phyloP scores from a whole-genome alignment of 1,140 invertebrate species.

The Drosophila mojavensis region DNA sequence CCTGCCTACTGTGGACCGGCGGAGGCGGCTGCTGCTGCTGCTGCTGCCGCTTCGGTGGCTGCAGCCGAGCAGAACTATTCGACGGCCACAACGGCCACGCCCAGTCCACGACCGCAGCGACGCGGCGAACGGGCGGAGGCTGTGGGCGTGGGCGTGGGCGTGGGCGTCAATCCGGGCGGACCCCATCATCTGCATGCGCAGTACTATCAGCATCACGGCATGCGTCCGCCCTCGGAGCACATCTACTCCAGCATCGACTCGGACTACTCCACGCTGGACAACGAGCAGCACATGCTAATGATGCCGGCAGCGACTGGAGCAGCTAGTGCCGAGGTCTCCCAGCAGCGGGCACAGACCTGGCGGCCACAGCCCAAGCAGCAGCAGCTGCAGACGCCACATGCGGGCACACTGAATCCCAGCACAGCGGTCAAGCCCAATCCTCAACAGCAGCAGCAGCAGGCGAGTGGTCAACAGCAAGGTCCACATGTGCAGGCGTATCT shows the following conservation, averaged over 20 bases:
- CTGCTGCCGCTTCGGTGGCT: slow-evolving; percentile 34
- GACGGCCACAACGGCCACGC: slow-evolving; percentile 87
- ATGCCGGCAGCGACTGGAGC: slow-evolving; percentile 44
- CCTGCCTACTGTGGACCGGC: slow-evolving; percentile 84
- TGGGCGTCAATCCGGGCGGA: slow-evolving; percentile 11
- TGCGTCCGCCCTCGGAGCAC: slow-evolving; percentile 91
- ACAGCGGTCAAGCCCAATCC: slow-evolving; percentile 20
- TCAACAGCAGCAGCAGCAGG: slow-evolving; percentile 53
- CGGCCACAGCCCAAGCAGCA: slow-evolving; percentile 63
- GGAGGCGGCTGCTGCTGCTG: slow-evolving; percentile 62
- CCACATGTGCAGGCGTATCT: slow-evolving; percentile 75
- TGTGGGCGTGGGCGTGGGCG: background rate
- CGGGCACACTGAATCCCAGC: slow-evolving; percentile 35
- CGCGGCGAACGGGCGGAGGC: slow-evolving; percentile 83
- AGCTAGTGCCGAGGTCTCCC: background rate
- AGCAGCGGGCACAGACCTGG: slow-evolving; percentile 64
- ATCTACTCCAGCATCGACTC: slow-evolving; percentile 94
- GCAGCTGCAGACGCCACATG: slow-evolving; percentile 33
- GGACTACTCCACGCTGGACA: slow-evolving; percentile 86
- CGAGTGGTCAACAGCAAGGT: slow-evolving; percentile 66
- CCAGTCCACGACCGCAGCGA: slow-evolving; percentile 86
- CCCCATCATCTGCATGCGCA: slow-evolving; percentile 75
- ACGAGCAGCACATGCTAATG: slow-evolving; percentile 83
- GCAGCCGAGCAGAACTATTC: slow-evolving; percentile 86
- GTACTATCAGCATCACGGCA: slow-evolving; percentile 83